Evolutionary conservation across 2,797 vertebrate genomes (phyloP).

Genomic region (Lates japonicus): DNA sequence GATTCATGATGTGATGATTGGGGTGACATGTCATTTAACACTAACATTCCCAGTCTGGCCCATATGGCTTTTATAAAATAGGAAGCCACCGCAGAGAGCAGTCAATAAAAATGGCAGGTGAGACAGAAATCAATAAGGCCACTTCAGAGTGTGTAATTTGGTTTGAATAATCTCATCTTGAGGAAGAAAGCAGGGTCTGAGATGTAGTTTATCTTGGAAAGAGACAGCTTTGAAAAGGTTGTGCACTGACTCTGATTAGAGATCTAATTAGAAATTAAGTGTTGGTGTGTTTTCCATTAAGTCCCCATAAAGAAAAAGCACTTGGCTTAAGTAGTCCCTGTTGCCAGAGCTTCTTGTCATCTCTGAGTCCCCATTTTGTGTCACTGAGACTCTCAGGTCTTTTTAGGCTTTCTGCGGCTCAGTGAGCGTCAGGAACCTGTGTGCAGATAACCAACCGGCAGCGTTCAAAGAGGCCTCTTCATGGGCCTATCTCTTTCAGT

Average conservation of each 20-base stretch:
- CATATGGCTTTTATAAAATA: constrained; percentile 44
- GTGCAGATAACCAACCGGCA: constrained; percentile 69
- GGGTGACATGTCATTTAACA: constrained; percentile 39
- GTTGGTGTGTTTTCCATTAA: constrained; percentile 78
- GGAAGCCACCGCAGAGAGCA: constrained; percentile 42
- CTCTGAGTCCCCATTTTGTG: constrained; percentile 54
- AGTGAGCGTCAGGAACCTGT: constrained; percentile 58
- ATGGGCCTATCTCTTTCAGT: constrained; percentile 58
- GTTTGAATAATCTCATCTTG: constrained; percentile 58
- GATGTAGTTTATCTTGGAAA: constrained; percentile 59
- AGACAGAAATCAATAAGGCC: constrained; percentile 73
- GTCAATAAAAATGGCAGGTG: constrained; percentile 76
- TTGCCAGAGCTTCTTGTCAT: constrained; percentile 60
- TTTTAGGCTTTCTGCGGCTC: constrained; percentile 53
- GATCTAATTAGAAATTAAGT: constrained; percentile 81
- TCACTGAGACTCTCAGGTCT: constrained; percentile 57
- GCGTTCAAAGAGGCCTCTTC: constrained; percentile 73
- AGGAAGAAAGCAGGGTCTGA: constrained; percentile 6
- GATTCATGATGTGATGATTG: constrained; percentile 30
- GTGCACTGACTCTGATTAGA: constrained; percentile 68
- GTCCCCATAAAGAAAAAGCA: constrained; percentile 61
- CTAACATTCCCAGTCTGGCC: not conserved
- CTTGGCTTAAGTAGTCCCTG: constrained; percentile 71
- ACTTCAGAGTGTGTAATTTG: constrained; percentile 68
- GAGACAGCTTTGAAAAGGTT: constrained; percentile 70